phyloP scores from a whole-genome alignment of 2,797 vertebrate species.

The Aulostomus chinensis region DNA sequence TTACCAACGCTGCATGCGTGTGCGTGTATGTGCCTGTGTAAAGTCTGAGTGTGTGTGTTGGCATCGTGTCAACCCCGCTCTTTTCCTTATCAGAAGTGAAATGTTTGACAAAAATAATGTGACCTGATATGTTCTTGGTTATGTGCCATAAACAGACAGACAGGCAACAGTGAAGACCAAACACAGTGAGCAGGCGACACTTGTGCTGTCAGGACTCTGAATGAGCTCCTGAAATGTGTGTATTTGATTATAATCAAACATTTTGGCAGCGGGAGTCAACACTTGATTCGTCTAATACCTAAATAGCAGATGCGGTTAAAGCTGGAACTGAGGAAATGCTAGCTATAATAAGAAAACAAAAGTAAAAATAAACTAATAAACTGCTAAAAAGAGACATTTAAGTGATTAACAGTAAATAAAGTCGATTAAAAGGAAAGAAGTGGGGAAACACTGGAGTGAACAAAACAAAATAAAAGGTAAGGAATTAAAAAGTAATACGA shows the following conservation, averaged over 20 bases:
- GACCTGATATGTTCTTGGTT: constrained; percentile 60
- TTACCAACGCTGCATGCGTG: constrained; percentile 2
- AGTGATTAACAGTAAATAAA: too few species aligned
- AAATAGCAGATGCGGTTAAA: too few species aligned
- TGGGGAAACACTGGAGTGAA: too few species aligned
- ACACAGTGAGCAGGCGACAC: constrained; percentile 26
- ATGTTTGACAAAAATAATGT: constrained; percentile 58
- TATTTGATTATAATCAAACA: neutral
- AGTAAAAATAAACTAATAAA: too few species aligned
- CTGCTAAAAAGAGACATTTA: too few species aligned
- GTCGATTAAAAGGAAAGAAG: too few species aligned
- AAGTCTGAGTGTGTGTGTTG: constrained; percentile 15
- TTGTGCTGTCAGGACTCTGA: neutral
- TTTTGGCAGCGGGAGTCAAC: too few species aligned
- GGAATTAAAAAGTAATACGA: too few species aligned
- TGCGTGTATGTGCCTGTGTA: constrained; percentile 5
- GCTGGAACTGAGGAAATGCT: too few species aligned
- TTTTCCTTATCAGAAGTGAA: constrained; percentile 54
- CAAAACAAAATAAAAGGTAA: too few species aligned
- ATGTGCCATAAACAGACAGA: constrained; percentile 39
- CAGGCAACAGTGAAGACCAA: constrained; percentile 29
- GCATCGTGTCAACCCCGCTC: constrained; percentile 22
- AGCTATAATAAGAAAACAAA: too few species aligned
- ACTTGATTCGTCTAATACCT: too few species aligned
- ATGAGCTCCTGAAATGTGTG: constrained; percentile 1